phyloP scores from a whole-genome alignment of 1,140 invertebrate species.

The Maconellicoccus hirsutus region DNA sequence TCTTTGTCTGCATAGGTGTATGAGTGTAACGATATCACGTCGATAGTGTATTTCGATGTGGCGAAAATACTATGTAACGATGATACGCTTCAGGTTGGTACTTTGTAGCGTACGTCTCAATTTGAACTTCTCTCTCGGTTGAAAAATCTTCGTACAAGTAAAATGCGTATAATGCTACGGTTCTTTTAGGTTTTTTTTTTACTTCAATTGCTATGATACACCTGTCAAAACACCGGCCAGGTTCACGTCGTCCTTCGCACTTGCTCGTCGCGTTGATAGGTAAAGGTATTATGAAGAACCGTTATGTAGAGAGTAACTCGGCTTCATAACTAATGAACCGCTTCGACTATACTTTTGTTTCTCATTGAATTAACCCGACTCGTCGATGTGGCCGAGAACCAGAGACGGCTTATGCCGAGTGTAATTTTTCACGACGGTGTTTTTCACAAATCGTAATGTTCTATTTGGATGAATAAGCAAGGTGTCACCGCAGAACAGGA shows the following conservation, averaged over 20 bases:
- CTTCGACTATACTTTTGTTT: neutral
- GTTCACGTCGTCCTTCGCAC: neutral
- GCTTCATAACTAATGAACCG: neutral
- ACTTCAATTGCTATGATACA: neutral
- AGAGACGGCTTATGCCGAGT: neutral
- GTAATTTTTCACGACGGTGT: neutral
- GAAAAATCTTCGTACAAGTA: neutral
- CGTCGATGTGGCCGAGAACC: neutral
- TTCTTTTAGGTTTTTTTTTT: neutral
- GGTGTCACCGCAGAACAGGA: too few species aligned
- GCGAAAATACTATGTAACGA: neutral
- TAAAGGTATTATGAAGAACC: too few species aligned
- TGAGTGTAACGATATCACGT: too few species aligned
- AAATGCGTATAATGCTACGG: neutral
- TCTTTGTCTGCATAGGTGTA: too few species aligned
- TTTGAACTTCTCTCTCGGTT: neutral
- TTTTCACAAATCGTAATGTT: neutral
- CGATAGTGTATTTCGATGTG: neutral
- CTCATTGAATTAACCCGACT: slow-evolving; percentile 3
- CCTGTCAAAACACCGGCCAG: neutral
- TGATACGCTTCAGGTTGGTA: neutral
- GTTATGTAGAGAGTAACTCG: too few species aligned
- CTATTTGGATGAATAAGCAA: neutral
- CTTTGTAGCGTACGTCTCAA: too few species aligned
- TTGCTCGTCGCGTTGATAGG: neutral